phyloP scores from a whole-genome alignment of 1,140 invertebrate species.

The Triops longicaudatus region DNA sequence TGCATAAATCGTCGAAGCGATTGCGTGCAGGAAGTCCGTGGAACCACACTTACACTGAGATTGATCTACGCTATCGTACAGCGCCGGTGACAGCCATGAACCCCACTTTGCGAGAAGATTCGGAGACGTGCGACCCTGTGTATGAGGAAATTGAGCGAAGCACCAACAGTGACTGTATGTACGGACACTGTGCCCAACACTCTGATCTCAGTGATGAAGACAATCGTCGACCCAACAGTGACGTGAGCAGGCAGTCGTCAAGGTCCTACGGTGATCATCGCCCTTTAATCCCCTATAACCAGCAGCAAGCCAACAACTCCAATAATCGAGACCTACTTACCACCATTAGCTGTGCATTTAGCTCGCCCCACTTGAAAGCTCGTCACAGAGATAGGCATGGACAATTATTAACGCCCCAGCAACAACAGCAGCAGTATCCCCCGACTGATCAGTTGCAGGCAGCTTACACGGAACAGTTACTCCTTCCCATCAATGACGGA shows the following conservation, averaged over 20 bases:
- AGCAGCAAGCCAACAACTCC: slow-evolving; percentile 46
- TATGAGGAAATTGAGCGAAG: slow-evolving; percentile 69
- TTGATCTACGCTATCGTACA: slow-evolving; percentile 43
- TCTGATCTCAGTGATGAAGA: slow-evolving; percentile 71
- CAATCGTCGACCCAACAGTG: slow-evolving; percentile 58
- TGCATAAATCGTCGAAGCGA: slow-evolving; percentile 33
- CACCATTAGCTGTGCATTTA: slow-evolving; percentile 32
- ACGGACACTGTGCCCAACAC: slow-evolving; percentile 42
- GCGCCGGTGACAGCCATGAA: slow-evolving; percentile 18
- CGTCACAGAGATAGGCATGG: slow-evolving; percentile 22
- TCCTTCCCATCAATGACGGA: slow-evolving; percentile 35
- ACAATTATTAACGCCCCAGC: background rate
- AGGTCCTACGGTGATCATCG: slow-evolving; percentile 70
- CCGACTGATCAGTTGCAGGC: slow-evolving; percentile 19
- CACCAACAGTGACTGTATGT: slow-evolving; percentile 34
- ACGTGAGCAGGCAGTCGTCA: slow-evolving; percentile 63
- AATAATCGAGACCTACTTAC: slow-evolving; percentile 33
- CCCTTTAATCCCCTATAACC: slow-evolving; percentile 55
- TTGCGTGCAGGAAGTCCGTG: slow-evolving; percentile 45
- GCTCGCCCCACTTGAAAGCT: slow-evolving; percentile 29
- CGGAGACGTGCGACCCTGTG: slow-evolving; percentile 53
- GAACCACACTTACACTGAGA: slow-evolving; percentile 58
- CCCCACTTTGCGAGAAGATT: slow-evolving; percentile 17
- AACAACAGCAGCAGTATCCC: background rate
- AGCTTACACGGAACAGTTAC: slow-evolving; percentile 25